Base-by-base conservation (phyloP, 2,888 invertebrate species). In the Yponomeuta evonymella region DNA sequence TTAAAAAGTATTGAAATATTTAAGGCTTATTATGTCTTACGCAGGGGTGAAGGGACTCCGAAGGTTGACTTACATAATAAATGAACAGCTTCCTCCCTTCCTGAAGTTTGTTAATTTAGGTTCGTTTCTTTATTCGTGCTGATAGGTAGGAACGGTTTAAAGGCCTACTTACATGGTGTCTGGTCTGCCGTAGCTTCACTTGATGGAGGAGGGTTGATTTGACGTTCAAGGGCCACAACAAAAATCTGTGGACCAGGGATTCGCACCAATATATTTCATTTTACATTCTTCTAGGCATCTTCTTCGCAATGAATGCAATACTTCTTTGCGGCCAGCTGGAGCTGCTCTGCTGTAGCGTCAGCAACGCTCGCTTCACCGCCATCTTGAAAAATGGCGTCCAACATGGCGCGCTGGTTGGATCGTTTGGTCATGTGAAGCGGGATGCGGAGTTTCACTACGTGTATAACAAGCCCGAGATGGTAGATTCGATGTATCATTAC, bases 281-380 rank as follows among this genome's bases (percentile, higher is more conserved):
- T 43, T 43, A 43, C 8, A 8, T 43, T 70, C 33, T 67, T 72
- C 63, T 75, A 90, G 91, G 90, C 29, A 89, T 90, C 63, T 87
- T 90, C 73, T 90, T 89, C 76, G 89, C 87, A 0, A 78, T 83
- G 1, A 88, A 88, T 73, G 82, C 89, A 0, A 89, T 90, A 70
- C 74, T 91, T 2, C 80, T 91, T 51, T 91, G 91, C 77, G 91
- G 91, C 0, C 91, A 91, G 76, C 72, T 90, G n/a, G 91, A 91
- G 70, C 72, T 91, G 0, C 72, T 90, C 0, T 90, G 90, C 77
- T 91, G 90, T 75, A 85, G 87, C 51, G 77, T 90, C 0, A 83
- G 90, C 58, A 91, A 91, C 74, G 81, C 76, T 1, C 83, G 89
- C 1, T 88, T 82, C 77, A 86, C 90, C 0, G 90, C 86, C 0